Base-by-base conservation (phyloP, 2,797 vertebrate species). In the Microctenopoma stevenorrisi region DNA sequence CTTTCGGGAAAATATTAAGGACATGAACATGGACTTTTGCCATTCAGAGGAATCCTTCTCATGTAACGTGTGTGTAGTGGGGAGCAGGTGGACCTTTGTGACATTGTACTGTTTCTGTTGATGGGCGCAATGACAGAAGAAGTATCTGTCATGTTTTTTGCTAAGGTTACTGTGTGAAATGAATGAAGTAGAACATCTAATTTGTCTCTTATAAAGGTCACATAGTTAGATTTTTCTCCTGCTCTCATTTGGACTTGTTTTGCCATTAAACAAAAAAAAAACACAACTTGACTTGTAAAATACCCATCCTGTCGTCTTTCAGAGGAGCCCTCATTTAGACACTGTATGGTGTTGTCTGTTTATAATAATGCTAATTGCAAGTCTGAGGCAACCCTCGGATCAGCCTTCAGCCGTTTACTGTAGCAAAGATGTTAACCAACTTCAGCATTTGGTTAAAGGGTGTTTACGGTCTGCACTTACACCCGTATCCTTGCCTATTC, bases 151-250 rank as follows among this genome's bases (percentile, higher is more conserved):
- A 64, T 58, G 58, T 70, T 72, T 72, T 83, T 68, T 62, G 70
- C 60, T 66, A 26, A 64, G 52, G 52, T 79, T 58, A 49, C 67
- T 64, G 46, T 66, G 74, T 68, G 72, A 84, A 68, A 72, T 43
- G 65, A 70, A 72, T 72, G 57, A 76, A 71, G 73, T 66, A 35
- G 73, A 76, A 73, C 72, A 72, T 83, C 52, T 58, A 57, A 72
- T 86, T 82, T 81, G 74, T 44, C 72, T 76, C 64, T 62, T 51
- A 44, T 63, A 83, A 90, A 86, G 81, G 79, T 84, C 83, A 85
- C 58, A 76, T 50, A 60, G 62, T 79, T 74, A 78, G 64, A 74
- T 47, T 77, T 48, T 9, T 53, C 37, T 30, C 22, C 15, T 30
- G 12, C 8, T 64, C 37, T n/a, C 40, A 55, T 68, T 8, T 28